These are phyloP conservation scores for Chinchilla lanigera DNA, from an alignment of 2,113 vertebrate genomes.

Conservation along the genomic window DNA sequence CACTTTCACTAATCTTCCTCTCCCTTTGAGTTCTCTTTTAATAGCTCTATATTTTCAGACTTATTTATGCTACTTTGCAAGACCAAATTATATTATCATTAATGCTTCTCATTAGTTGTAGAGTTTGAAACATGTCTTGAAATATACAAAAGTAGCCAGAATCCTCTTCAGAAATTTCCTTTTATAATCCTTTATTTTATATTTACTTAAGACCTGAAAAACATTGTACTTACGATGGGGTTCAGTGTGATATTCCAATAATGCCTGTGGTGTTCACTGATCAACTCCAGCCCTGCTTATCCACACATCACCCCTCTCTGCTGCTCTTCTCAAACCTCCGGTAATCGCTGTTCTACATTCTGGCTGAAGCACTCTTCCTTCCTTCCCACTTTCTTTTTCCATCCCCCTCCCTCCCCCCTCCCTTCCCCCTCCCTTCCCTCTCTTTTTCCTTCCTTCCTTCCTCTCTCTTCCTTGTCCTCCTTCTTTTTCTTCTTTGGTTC, in stretches of 20 bases:
- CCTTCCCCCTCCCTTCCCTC: background rate
- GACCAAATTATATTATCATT: constrained; percentile 39
- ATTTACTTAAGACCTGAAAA: background rate
- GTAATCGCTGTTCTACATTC: background rate
- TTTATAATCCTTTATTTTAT: background rate
- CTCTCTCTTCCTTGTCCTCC: background rate
- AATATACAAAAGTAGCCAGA: background rate
- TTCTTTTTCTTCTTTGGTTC: background rate
- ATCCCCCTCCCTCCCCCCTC: background rate
- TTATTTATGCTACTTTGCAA: constrained; percentile 31
- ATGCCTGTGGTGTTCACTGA: accelerated
- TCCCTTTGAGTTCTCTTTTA: background rate
- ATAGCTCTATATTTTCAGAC: constrained; percentile 68
- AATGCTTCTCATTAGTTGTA: constrained; percentile 44
- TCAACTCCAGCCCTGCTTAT: accelerated
- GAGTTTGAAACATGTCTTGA: background rate
- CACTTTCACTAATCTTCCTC: background rate
- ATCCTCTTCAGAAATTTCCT: background rate
- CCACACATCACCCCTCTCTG: accelerated
- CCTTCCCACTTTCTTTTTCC: background rate
- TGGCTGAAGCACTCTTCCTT: background rate
- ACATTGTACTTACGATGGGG: background rate
- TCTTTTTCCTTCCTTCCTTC: background rate
- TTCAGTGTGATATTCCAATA: background rate
- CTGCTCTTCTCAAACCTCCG: background rate